phyloP scores from a whole-genome alignment of 2,888 invertebrate species.

The Dynastes grantii region DNA sequence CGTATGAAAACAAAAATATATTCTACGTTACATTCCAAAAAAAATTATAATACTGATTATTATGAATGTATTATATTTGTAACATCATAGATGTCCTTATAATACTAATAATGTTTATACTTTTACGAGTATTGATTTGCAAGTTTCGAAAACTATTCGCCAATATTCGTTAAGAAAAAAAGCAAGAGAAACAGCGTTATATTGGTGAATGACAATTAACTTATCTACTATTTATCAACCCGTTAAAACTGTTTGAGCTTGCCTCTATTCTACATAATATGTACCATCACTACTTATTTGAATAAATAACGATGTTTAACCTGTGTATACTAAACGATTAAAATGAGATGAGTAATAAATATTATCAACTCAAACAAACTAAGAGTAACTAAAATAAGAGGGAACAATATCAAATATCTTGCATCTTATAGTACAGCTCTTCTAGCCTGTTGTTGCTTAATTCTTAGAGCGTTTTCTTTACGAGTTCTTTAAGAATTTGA shows the following conservation, averaged over 20 bases:
- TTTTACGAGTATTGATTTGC: conserved; percentile 35
- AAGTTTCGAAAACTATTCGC: conserved; percentile 7
- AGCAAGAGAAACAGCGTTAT: background rate
- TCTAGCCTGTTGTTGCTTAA: background rate
- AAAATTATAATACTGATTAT: conserved; percentile 22
- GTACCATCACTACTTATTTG: background rate
- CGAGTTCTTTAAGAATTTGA: conserved; percentile 26
- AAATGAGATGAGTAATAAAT: conserved; percentile 25
- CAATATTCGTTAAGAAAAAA: background rate
- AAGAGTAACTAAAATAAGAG: conserved; percentile 23
- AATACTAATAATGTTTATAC: conserved; percentile 52
- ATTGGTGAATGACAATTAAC: background rate
- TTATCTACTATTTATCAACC: conserved; percentile 2
- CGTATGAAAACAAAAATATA: conserved; percentile 53
- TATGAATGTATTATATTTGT: conserved; percentile 60
- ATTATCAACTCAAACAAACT: conserved; percentile 17
- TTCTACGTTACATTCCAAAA: conserved; percentile 53
- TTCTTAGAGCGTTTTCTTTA: background rate
- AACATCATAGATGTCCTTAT: conserved; percentile 61
- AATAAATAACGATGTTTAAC: conserved; percentile 7
- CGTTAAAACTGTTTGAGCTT: conserved; percentile 39
- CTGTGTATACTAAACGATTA: conserved; percentile 19
- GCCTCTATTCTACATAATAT: conserved; percentile 10
- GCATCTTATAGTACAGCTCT: conserved; percentile 22
- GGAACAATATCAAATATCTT: conserved; percentile 48